phyloP scores from a whole-genome alignment of 2,888 invertebrate species.

The Cantharis rustica region DNA sequence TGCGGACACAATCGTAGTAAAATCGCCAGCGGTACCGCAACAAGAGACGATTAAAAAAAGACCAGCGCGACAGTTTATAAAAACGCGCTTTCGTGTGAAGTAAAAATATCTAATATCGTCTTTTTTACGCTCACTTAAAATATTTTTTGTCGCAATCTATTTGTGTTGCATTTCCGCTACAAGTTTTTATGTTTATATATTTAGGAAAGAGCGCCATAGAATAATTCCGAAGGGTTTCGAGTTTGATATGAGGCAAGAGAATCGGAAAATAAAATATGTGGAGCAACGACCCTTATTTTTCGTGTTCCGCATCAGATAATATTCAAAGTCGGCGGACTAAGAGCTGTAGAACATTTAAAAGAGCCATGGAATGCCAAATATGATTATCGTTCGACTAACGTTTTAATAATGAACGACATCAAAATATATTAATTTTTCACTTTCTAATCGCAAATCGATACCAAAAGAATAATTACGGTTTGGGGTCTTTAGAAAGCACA shows the following conservation, averaged over 20 bases:
- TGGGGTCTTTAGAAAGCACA: background rate
- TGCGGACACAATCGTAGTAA: background rate
- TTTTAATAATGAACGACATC: background rate
- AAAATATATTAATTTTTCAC: background rate
- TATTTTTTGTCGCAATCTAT: constrained; percentile 1
- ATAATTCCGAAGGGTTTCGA: constrained; percentile 5
- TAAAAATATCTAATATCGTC: background rate
- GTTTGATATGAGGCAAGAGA: background rate
- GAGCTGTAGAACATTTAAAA: background rate
- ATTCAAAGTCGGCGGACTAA: background rate
- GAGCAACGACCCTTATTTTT: constrained; percentile 23
- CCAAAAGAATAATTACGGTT: background rate
- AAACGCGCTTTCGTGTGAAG: background rate
- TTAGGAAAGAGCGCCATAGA: background rate
- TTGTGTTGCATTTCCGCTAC: constrained; percentile 19
- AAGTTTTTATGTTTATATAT: constrained; percentile 10
- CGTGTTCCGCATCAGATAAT: constrained; percentile 19
- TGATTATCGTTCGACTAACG: background rate
- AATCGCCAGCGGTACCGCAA: background rate
- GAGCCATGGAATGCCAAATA: constrained; percentile 9
- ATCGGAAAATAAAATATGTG: constrained; percentile 6
- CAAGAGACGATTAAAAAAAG: background rate
- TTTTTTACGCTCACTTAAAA: background rate
- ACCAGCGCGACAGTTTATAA: background rate
- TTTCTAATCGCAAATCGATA: background rate